phyloP scores from a whole-genome alignment of 2,797 vertebrate genomes.

The Neoniphon sammara region DNA sequence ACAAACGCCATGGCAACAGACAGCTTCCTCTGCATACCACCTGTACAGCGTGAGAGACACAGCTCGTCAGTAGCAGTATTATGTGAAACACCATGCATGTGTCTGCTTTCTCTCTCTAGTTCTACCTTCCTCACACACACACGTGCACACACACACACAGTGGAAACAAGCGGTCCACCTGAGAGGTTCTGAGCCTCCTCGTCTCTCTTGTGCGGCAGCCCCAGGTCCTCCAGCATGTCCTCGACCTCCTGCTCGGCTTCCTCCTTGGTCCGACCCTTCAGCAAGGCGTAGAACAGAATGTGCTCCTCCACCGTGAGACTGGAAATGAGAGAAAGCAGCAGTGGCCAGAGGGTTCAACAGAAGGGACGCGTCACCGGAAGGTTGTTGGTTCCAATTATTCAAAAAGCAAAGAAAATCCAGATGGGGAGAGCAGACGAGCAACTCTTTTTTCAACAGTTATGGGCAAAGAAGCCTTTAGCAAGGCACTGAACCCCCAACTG shows the following conservation, averaged over 20 bases:
- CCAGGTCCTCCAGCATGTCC: slow-evolving; percentile 90
- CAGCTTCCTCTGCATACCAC: slow-evolving; percentile 97
- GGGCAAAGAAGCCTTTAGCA: background rate
- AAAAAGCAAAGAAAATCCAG: background rate
- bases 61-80: background rate
- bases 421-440: background rate
- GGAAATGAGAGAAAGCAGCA: slow-evolving; percentile 24
- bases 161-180: slow-evolving; percentile 76
- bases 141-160: background rate
- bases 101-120: background rate
- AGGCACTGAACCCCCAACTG: background rate
- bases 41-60: slow-evolving; percentile 66
- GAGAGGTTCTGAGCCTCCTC: slow-evolving; percentile 94
- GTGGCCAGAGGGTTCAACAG: too few relatives aligned
- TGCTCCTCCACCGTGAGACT: slow-evolving; percentile 97
- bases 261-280: slow-evolving; percentile 88
- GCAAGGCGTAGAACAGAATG: slow-evolving; percentile 93
- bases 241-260: slow-evolving; percentile 89
- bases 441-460: background rate
- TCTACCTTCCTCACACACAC: too few relatives aligned
- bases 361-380: background rate
- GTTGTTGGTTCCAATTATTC: background rate
- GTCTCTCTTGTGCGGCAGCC: slow-evolving; percentile 90
- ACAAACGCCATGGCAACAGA: slow-evolving; percentile 97
- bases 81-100: background rate